Evolutionary conservation across 2,888 invertebrate genomes (phyloP), one percentile per base, ranked within the genome.

Genomic region (Noctua fimbriata): DNA sequence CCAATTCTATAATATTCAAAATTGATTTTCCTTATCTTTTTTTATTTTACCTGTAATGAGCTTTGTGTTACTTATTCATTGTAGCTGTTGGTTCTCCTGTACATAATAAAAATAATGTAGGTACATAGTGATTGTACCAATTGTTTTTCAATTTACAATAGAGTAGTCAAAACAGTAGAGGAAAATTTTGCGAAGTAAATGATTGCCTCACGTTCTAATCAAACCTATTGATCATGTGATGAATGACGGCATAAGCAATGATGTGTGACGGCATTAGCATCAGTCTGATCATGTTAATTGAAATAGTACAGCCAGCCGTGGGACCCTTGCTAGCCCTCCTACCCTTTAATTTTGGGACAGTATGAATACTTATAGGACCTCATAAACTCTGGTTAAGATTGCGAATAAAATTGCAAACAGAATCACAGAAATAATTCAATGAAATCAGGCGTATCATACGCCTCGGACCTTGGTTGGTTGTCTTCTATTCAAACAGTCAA

Each of bases 111-210:
- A 60, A 63, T 32, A 32, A 3, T 21, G 32, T 63, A 55, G 47
- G 47, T 58, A n/a, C 60, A 28, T 10, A 28, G 10, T 63, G 24
- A 24, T 41, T 14, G 14, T 66, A 66, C 66, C 24, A 24, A 66
- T 41, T 41, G 24, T 41, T 66, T 36, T 65, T 28, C n/a, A 6
- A 47, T 65, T 69, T 36, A 47, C 10, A 70, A 71, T 66, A 41
- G 24, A 71, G 24, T 41, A 49, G 49, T n/a, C 10, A 60, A 49
- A 67, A 67, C 14, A n/a, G 47, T 66, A n/a, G n/a, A 80, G 69
- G 69, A 76, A 70, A 66, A 72, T n/a, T 73, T 79, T 47, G 36
- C 21, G 36, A 67, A 24, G 44, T 47, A 55, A 74, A 69, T 12
- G 6, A 52, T 47, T 76, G 71, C 55, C 7, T 83, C 47, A 72